phyloP scores from a whole-genome alignment of 2,888 invertebrate species.

The Itoplectis maculator region DNA sequence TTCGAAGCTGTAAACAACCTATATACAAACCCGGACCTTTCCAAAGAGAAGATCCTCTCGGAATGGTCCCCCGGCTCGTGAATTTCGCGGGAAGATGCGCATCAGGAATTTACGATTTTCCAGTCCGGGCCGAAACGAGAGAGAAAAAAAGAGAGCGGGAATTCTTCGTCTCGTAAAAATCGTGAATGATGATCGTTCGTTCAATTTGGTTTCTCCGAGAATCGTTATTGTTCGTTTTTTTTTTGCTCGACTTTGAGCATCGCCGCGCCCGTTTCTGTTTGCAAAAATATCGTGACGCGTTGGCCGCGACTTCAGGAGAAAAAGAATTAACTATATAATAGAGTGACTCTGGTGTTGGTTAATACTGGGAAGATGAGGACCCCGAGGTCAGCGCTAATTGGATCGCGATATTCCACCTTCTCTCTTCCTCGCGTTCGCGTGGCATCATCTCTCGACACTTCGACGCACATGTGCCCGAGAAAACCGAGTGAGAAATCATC shows the following conservation, averaged over 20 bases:
- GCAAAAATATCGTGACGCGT: constrained; percentile 49
- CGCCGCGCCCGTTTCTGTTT: constrained; percentile 14
- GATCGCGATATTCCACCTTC: constrained; percentile 44
- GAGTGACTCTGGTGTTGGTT: constrained; percentile 3
- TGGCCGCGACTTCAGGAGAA: constrained; percentile 6
- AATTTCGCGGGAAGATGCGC: constrained; percentile 10
- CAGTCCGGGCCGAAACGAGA: constrained; percentile 1
- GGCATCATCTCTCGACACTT: constrained; percentile 39
- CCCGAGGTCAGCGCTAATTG: constrained; percentile 63
- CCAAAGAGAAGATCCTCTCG: too few relatives aligned
- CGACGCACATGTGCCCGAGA: constrained; percentile 8
- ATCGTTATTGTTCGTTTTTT: constrained; percentile 37
- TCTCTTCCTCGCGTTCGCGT: constrained; percentile 4
- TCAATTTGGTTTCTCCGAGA: constrained; percentile 36
- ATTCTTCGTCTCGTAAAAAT: constrained; percentile 37
- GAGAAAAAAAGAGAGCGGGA: neutral
- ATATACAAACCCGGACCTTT: too few relatives aligned
- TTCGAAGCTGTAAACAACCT: too few relatives aligned
- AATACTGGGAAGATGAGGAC: constrained; percentile 45
- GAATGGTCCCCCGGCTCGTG: neutral
- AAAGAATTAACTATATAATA: neutral
- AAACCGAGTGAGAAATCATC: constrained; percentile 59
- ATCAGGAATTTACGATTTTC: constrained; percentile 29
- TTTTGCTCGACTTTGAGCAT: constrained; percentile 12
- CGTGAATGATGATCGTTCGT: constrained; percentile 50